Percentiles rank a stretch among this genome's conserved stretches.
Conservation (phyloP, 1,140 invertebrate genomes). For the Acromyrmex heyeri region DNA sequence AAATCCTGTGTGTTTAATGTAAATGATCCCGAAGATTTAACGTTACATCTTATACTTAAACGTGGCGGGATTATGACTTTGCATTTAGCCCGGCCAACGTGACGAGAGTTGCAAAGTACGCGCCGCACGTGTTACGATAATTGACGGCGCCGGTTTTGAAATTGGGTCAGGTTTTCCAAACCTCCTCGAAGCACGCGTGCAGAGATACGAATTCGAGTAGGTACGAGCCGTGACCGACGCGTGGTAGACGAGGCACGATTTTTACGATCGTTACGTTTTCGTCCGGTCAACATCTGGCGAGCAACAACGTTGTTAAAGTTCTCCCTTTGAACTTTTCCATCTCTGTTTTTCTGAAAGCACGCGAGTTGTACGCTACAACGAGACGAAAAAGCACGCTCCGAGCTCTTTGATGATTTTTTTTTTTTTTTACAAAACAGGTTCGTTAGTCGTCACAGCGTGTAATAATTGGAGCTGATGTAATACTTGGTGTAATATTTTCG, state of each 20-base stretch:
- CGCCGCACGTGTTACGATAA: background rate
- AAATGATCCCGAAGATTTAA: constrained; percentile 8
- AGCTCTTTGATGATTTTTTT: constrained; percentile 18
- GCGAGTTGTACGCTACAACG: background rate
- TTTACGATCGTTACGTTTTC: constrained; percentile 46
- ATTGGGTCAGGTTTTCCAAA: constrained; percentile 62
- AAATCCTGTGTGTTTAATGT: background rate
- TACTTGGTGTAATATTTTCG: background rate
- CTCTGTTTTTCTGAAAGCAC: constrained; percentile 7
- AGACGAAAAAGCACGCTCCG: background rate
- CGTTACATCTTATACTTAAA: background rate
- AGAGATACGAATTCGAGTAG: background rate
- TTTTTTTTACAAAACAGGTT: constrained; percentile 5
- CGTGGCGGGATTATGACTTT: constrained; percentile 33
- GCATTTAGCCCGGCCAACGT: background rate
- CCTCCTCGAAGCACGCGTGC: background rate
- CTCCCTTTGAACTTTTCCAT: constrained; percentile 11
- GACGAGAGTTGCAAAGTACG: background rate
- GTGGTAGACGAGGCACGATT: background rate
- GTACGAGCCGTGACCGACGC: too few species aligned
- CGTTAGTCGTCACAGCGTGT: constrained; percentile 5
- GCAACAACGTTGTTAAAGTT: constrained; percentile 9
- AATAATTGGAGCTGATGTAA: constrained; percentile 15
- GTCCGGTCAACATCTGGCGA: constrained; percentile 51
- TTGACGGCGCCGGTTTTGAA: background rate